A percentile compares a stretch with the other conserved stretches of the same genome.
These are phyloP conservation scores for Oreochromis niloticus DNA, from an alignment of 2,113 vertebrate species.

Conservation along the genomic window DNA sequence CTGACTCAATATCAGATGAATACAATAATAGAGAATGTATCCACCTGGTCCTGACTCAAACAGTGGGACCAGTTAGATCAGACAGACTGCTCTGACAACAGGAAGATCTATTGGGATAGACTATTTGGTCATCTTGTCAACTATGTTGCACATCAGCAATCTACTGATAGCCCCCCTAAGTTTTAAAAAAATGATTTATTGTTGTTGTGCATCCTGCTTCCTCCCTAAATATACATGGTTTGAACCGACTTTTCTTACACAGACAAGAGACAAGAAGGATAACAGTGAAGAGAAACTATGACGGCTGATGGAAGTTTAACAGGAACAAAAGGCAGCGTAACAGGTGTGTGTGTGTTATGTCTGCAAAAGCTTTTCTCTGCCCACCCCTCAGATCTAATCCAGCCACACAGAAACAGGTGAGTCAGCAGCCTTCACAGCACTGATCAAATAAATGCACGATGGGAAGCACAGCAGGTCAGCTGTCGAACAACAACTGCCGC, in stretches of 20 bases:
- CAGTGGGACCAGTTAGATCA: not conserved
- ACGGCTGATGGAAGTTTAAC: not conserved
- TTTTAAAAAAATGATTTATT: not conserved
- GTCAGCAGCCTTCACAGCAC: conserved; percentile 4
- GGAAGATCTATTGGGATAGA: not conserved
- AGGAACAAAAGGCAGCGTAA: not conserved
- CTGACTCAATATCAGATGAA: not conserved
- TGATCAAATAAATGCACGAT: not conserved
- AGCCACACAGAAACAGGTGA: conserved; percentile 32
- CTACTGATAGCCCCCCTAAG: not conserved
- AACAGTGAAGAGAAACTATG: not conserved
- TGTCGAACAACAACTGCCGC: conserved; percentile 13
- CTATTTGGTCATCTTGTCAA: not conserved
- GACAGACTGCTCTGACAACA: not conserved
- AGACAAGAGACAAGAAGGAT: not conserved
- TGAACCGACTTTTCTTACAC: not conserved
- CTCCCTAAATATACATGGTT: not conserved
- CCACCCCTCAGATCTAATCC: not conserved
- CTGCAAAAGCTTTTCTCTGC: not conserved
- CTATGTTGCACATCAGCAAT: not conserved
- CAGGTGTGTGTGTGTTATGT: conserved; percentile 24
- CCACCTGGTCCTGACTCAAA: not conserved
- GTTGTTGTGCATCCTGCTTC: not conserved
- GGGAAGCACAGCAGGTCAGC: conserved; percentile 8
- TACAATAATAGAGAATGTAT: not conserved